Percentiles rank a stretch among this genome's conserved stretches.
phyloP scores from a whole-genome alignment of 2,888 invertebrate genomes.

The Apodemia duryi region DNA sequence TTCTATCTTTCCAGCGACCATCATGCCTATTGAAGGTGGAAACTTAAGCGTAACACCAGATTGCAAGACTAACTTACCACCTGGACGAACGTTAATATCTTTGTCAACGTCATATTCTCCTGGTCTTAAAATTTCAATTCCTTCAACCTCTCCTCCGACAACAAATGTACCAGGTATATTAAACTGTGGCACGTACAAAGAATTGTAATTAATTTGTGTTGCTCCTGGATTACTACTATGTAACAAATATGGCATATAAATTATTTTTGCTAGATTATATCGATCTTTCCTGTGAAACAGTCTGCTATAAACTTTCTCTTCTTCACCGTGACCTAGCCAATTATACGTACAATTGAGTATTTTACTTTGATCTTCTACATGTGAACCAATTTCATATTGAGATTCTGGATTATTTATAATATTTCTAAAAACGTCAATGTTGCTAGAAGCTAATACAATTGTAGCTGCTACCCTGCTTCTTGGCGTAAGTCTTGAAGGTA shows the following conservation, averaged over 20 bases:
- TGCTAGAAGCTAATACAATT: slow-evolving; percentile 93
- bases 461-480: slow-evolving; percentile 96
- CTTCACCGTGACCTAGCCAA: slow-evolving; percentile 90
- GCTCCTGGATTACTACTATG: slow-evolving; percentile 94
- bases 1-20: slow-evolving; percentile 95
- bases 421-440: slow-evolving; percentile 93
- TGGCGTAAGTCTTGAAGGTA: slow-evolving; percentile 87
- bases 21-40: slow-evolving; percentile 95
- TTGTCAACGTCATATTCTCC: slow-evolving; percentile 95
- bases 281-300: slow-evolving; percentile 93
- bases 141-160: slow-evolving; percentile 96
- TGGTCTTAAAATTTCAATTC: slow-evolving; percentile 88
- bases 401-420: slow-evolving; percentile 95
- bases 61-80: slow-evolving; percentile 92
- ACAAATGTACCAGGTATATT: slow-evolving; percentile 83
- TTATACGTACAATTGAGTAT: slow-evolving; percentile 96
- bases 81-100: slow-evolving; percentile 96
- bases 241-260: slow-evolving; percentile 93
- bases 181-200: slow-evolving; percentile 89
- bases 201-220: slow-evolving; percentile 87
- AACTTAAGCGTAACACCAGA: slow-evolving; percentile 94
- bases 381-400: slow-evolving; percentile 96
- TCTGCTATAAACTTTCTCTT: slow-evolving; percentile 86
- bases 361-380: slow-evolving; percentile 95
- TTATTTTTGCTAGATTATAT: slow-evolving; percentile 95